Evolutionary conservation across 2,113 vertebrate genomes (phyloP), one percentile per base, ranked within the genome.

Genomic region (Centrocercus urophasianus): DNA sequence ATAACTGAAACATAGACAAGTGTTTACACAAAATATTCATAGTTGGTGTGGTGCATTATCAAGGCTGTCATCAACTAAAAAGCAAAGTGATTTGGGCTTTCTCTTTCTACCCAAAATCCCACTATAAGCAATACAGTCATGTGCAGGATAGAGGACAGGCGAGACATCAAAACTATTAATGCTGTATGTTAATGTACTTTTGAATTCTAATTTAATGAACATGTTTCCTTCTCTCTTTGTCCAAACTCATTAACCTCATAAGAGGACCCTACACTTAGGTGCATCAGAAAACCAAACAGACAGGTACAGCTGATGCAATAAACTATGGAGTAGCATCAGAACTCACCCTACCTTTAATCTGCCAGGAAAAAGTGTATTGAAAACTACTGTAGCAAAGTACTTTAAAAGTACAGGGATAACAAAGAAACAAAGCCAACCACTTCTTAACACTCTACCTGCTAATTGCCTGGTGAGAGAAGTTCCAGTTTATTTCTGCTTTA

Each of bases 191-290:
- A 87, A 40, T 6, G 25, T n/a, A 93, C 18, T 72, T 93, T 79
- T 61, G 1, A 84, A 61, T 69, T 93, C 94, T 71, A 81, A 86
- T 67, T 67, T 67, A 75, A 79, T 65, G 47, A 89, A 93, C 87
- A 89, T 21, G 8, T 84, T 16, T 57, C 65, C 47, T 73, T 83
- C 38, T 74, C 34, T 56, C 38, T 65, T 84, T 70, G 20, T 57
- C 16, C 36, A 70, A 61, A 82, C 34, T 52, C 45, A 91, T 70
- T 21, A 25, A 22, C 21, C 27, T 70, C 17, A 16, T 57, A 76
- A 69, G 71, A 74, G 24, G 84, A 52, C 20, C 27, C 79, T 93
- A 88, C 15, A 76, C 8, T 57, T 83, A 65, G 78, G 61, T 21
- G 8, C 20, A 45, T 34, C 0, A 92, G 57, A 87, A 91, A 87